These are phyloP conservation scores for Diceros bicornis DNA, from an alignment of 2,797 vertebrate species.

Conservation along the genomic window DNA sequence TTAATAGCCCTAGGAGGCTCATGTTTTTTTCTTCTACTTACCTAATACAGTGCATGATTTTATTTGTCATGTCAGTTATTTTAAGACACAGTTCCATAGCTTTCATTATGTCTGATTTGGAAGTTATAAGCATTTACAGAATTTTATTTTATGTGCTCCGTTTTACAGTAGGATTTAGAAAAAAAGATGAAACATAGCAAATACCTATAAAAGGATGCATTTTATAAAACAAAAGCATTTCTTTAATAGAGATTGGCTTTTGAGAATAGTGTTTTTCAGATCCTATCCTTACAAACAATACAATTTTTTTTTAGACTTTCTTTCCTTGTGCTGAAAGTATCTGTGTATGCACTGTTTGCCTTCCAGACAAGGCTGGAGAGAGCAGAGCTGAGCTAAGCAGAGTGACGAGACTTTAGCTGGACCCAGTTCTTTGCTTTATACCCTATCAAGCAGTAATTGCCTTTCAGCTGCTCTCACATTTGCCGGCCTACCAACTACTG, in stretches of 20 bases:
- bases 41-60: conserved; percentile 84
- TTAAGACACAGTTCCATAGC: conserved; percentile 64
- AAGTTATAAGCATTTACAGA: conserved; percentile 63
- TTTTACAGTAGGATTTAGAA: conserved; percentile 57
- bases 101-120: conserved; percentile 74
- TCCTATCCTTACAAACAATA: not conserved
- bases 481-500: not conserved
- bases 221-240: conserved; percentile 46
- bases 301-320: not conserved
- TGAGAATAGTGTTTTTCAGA: conserved; percentile 35
- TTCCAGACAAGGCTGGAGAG: not conserved
- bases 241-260: conserved; percentile 26
- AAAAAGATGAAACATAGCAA: conserved; percentile 20
- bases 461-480: not conserved
- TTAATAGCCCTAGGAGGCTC: conserved; percentile 6
- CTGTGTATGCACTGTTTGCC: not conserved
- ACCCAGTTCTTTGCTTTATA: not conserved
- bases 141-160: conserved; percentile 57
- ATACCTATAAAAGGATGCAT: not conserved
- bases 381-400: not conserved
- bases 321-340: not conserved
- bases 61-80: conserved; percentile 80
- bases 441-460: not conserved
- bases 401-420: not conserved
- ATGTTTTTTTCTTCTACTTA: conserved; percentile 60